Conservation (phyloP, 2,113 vertebrate species). For the Chloropsis hardwickii region DNA sequence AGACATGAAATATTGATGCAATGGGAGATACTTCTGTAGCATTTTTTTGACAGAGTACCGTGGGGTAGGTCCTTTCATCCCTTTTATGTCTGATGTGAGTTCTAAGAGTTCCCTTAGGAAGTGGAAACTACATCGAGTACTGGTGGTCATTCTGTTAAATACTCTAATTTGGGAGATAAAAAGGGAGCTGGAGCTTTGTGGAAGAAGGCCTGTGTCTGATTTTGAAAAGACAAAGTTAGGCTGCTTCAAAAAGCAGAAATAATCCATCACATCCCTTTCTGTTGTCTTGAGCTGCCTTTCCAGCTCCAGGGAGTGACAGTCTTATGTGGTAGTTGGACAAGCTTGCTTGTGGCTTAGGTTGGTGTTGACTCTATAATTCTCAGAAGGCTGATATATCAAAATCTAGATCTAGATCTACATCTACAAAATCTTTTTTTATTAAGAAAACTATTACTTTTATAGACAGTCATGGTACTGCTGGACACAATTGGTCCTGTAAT, state of each 20-base stretch:
- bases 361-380: no score
- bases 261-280: not conserved
- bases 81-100: not conserved
- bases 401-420: no score
- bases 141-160: not conserved
- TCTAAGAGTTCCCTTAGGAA: not conserved
- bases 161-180: not conserved
- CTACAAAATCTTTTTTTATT: no score
- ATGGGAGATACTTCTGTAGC: not conserved
- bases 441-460: no score
- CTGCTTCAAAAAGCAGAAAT: not conserved
- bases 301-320: not conserved
- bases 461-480: no score
- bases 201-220: not conserved
- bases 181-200: not conserved
- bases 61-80: not conserved
- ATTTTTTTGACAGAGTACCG: not conserved
- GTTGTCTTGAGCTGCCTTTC: not conserved
- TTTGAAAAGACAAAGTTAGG: not conserved
- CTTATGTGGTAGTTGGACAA: not conserved
- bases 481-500: no score
- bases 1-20: slow-evolving; percentile 15
- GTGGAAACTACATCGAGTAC: not conserved
- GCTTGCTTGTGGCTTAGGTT: no score
- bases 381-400: no score